Evolutionary conservation across 2,888 invertebrate species (phyloP).

Genomic region (Melolontha melolontha): DNA sequence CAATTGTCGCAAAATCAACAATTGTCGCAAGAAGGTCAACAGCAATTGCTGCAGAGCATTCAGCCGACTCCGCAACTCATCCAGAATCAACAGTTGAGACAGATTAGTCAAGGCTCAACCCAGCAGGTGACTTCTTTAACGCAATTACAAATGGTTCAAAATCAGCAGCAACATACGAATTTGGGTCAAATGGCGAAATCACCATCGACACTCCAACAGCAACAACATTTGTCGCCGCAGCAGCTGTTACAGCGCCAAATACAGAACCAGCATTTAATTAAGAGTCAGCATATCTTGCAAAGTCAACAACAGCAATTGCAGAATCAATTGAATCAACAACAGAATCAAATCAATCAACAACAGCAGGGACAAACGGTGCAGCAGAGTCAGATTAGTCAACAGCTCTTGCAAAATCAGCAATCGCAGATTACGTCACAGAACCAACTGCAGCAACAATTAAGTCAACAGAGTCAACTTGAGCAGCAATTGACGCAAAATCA

Average conservation of each 20-base stretch:
- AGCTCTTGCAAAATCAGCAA: slow-evolving; percentile 46
- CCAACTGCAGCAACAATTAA: slow-evolving; percentile 23
- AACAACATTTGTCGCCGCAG: slow-evolving; percentile 43
- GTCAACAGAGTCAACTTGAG: slow-evolving; percentile 36
- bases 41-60: slow-evolving; percentile 59
- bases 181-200: slow-evolving; percentile 39
- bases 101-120: slow-evolving; percentile 47
- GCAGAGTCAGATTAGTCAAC: slow-evolving; percentile 46
- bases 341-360: slow-evolving; percentile 48
- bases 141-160: slow-evolving; percentile 50
- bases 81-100: slow-evolving; percentile 50
- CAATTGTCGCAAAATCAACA: slow-evolving; percentile 57
- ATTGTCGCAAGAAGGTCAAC: slow-evolving; percentile 57
- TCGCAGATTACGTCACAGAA: slow-evolving; percentile 38
- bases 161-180: slow-evolving; percentile 40
- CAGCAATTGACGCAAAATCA: slow-evolving; percentile 20
- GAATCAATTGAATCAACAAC: slow-evolving; percentile 58
- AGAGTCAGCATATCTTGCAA: slow-evolving; percentile 60
- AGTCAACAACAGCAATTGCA: slow-evolving; percentile 61
- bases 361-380: slow-evolving; percentile 50
- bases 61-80: slow-evolving; percentile 49
- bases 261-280: slow-evolving; percentile 38
- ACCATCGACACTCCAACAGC: slow-evolving; percentile 32
- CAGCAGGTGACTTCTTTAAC: slow-evolving; percentile 39
- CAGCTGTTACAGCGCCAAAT: slow-evolving; percentile 34